Evolutionary conservation across 2,113 vertebrate genomes (phyloP).

Genomic region (Vulpes ferrilata): DNA sequence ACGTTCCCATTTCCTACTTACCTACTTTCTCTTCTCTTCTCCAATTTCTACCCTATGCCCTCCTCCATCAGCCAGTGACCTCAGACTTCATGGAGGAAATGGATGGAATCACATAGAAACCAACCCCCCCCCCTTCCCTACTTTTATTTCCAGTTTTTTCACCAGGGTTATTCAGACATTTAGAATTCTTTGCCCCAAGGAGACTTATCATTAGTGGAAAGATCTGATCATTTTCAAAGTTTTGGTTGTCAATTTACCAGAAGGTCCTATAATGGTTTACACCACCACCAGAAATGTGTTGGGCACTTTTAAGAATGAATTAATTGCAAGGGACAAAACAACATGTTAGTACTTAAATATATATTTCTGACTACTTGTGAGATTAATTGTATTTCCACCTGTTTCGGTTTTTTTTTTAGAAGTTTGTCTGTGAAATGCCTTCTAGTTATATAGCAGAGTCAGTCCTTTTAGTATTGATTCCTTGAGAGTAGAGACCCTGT

Average conservation of each 20-base stretch:
- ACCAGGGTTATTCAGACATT: background rate
- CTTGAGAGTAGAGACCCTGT: background rate
- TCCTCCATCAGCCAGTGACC: background rate
- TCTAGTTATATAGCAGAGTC: background rate
- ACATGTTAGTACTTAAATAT: background rate
- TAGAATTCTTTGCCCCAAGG: background rate
- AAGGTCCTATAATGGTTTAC: background rate
- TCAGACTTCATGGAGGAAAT: background rate
- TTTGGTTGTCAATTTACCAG: background rate
- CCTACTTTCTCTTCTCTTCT: background rate
- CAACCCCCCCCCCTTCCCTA: fast-evolving
- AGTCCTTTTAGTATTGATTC: background rate
- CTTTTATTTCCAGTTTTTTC: background rate
- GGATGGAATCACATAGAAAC: background rate
- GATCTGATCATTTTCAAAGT: background rate
- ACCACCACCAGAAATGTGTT: background rate
- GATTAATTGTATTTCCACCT: background rate
- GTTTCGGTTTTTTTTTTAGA: background rate
- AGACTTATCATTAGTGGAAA: background rate
- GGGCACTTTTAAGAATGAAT: background rate
- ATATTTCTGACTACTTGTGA: background rate
- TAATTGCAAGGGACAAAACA: background rate
- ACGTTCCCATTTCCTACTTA: background rate
- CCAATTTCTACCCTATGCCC: background rate
- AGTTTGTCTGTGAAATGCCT: background rate